Evolutionary conservation across 1,140 invertebrate species (phyloP), one percentile per base, ranked within the genome.

Genomic region (Macrosteles quadrilineatus): DNA sequence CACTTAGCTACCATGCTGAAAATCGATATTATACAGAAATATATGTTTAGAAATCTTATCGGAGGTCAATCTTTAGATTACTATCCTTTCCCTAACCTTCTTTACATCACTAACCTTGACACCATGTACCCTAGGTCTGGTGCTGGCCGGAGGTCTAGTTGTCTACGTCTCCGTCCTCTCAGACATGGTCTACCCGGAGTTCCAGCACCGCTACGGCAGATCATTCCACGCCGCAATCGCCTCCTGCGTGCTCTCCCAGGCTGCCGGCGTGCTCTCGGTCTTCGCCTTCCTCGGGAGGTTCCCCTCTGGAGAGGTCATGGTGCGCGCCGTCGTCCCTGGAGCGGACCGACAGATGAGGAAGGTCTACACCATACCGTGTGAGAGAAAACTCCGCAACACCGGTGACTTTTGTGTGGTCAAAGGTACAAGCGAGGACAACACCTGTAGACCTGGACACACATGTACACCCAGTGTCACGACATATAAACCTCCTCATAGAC

Each of bases 121-220:
- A 4, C 14, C 32, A 36, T 36, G 32, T 36, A 57, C 68, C 73
- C 77, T 62, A 89, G 87, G 86, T 67, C 80, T 89, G 53, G 84
- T 85, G 1, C 78, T 89, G 27, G 87, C 87, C 6, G 84, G 85
- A 45, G 87, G 87, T 23, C 78, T 88, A 68, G 84, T 89, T 73
- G 82, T 87, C 31, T 84, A 88, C 72, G 87, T 85, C 1, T 87
- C 86, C 6, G 85, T 86, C n/a, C 80, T 89, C 50, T 86, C 85
- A 17, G 87, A 88, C 71, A 85, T 85, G 19, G 82, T 84, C 68
- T 85, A 87, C 70, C 68, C 63, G 57, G 47, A 81, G 64, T 86
- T 84, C 72, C 82, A 85, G 69, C 88, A 87, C 78, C 82, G 83
- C 29, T 91, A 91, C 77, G 89, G 89, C 50, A 90, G 87, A 87